Percentiles rank a stretch among this genome's conserved stretches.
Evolutionary conservation across 2,888 invertebrate genomes (phyloP).

Genomic region (Cenopis cana): DNA sequence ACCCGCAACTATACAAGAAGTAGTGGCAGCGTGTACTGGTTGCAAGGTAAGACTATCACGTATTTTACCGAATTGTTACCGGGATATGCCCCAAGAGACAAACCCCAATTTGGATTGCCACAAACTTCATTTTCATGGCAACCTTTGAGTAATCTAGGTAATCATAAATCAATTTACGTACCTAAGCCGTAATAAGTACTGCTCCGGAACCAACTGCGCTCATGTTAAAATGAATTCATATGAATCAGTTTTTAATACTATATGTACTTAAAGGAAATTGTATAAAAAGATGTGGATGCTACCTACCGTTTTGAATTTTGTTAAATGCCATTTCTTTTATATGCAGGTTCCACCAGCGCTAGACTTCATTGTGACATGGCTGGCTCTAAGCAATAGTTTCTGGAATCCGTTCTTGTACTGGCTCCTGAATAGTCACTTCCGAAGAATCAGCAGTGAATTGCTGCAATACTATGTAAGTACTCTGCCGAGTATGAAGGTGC

Average conservation of each 20-base stretch:
- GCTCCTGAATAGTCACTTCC: slow-evolving; percentile 94
- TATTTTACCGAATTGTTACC: neutral
- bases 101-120: slow-evolving; percentile 12
- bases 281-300: too few species aligned
- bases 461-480: slow-evolving; percentile 89
- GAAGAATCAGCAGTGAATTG: slow-evolving; percentile 91
- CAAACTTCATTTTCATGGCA: slow-evolving; percentile 7
- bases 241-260: neutral
- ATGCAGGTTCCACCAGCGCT: slow-evolving; percentile 90
- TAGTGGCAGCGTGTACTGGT: slow-evolving; percentile 95
- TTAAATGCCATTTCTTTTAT: neutral
- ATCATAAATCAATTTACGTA: slow-evolving; percentile 18
- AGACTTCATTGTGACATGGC: slow-evolving; percentile 94
- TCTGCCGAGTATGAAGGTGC: neutral
- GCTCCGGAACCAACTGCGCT: neutral
- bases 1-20: slow-evolving; percentile 96
- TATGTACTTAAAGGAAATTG: too few species aligned
- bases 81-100: slow-evolving; percentile 2
- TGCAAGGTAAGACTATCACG: slow-evolving; percentile 85
- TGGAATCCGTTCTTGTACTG: slow-evolving; percentile 96
- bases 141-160: slow-evolving; percentile 21
- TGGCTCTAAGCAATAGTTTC: slow-evolving; percentile 94
- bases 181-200: slow-evolving; percentile 17
- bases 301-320: neutral
- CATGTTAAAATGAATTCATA: slow-evolving; percentile 1